phyloP scores from a whole-genome alignment of 2,113 vertebrate species.

The Phyllostomus discolor region DNA sequence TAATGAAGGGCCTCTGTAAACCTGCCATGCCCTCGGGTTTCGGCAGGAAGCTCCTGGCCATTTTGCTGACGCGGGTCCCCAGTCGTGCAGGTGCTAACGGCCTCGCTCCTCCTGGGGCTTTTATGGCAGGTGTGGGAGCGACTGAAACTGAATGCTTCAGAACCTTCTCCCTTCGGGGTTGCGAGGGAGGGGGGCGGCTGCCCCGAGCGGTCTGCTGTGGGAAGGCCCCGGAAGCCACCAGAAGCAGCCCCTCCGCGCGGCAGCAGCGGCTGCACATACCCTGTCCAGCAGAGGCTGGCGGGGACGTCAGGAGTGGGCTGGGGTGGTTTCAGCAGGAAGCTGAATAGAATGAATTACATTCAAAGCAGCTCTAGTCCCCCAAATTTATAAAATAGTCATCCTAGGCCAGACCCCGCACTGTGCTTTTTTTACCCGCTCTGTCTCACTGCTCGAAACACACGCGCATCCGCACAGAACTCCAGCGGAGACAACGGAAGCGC shows the following conservation, averaged over 20 bases:
- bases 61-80: neutral
- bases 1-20: conserved; percentile 63
- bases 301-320: neutral
- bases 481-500: neutral
- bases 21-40: conserved; percentile 56
- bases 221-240: neutral
- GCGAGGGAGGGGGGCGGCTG: neutral
- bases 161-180: neutral
- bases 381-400: neutral
- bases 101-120: conserved; percentile 1
- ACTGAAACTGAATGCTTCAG: neutral
- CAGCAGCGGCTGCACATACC: neutral
- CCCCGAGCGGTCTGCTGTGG: neutral
- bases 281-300: neutral
- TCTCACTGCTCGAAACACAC: neutral
- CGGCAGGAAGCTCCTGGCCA: conserved; percentile 56
- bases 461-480: neutral
- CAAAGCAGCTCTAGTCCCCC: neutral
- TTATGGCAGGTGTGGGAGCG: neutral
- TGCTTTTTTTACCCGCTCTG: neutral
- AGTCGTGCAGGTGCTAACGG: conserved; percentile 40
- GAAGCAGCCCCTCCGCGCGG: neutral
- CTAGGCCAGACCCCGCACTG: neutral
- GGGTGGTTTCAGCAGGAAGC: fast-evolving
- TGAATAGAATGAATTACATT: neutral